Evolutionary conservation across 2,797 vertebrate genomes (phyloP).

Genomic region (Lepus oiostolus): DNA sequence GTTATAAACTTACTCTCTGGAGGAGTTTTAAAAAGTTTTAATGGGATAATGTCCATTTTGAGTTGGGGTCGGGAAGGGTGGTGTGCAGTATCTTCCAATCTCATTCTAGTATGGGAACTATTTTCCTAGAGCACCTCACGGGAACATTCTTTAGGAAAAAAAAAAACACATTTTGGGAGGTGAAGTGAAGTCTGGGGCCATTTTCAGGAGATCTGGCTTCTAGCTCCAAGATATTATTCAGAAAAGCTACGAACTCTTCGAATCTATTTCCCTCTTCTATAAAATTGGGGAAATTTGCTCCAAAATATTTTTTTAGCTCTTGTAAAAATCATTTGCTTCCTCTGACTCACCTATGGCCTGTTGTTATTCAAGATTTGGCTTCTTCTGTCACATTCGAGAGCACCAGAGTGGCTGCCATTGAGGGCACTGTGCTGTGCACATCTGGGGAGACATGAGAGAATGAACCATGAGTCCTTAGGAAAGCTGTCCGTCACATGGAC

Average conservation of each 20-base stretch:
- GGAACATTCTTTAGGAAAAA: neutral
- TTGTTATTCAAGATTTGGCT: conserved; percentile 12
- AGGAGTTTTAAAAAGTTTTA: conserved; percentile 21
- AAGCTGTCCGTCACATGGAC: neutral
- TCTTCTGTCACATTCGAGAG: neutral
- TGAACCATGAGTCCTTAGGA: neutral
- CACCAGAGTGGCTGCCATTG: neutral
- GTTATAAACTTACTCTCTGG: conserved; percentile 27
- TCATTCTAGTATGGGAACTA: neutral
- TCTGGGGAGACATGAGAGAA: neutral
- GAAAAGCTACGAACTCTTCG: conserved; percentile 8
- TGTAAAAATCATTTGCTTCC: conserved; percentile 45
- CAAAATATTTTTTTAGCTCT: conserved; percentile 11
- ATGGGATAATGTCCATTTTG: neutral
- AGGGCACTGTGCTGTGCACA: neutral
- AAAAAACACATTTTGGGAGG: conserved; percentile 9
- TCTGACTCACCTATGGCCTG: neutral
- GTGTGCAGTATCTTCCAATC: neutral
- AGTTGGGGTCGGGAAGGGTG: neutral
- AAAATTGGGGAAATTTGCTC: conserved; percentile 55
- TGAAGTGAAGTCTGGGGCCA: conserved; percentile 2
- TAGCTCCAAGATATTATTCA: neutral
- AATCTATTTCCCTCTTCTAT: conserved; percentile 20
- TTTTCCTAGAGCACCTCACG: neutral
- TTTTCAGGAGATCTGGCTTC: conserved; percentile 15